Evolutionary conservation across 2,888 invertebrate species (phyloP).

Genomic region (Leptopterna dolabrata): DNA sequence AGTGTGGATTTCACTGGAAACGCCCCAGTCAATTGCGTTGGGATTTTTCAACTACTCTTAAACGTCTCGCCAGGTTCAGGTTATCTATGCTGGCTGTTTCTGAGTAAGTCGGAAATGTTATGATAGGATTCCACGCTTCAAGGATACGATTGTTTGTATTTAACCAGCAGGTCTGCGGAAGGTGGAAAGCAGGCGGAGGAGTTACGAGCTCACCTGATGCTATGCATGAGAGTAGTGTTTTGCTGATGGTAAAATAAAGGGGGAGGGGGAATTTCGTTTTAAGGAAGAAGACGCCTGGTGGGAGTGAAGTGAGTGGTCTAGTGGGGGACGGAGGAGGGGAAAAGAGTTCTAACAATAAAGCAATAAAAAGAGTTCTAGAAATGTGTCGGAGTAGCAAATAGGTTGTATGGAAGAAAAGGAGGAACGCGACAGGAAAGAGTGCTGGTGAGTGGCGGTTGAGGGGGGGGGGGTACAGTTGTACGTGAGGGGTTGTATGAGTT

Average conservation of each 20-base stretch:
- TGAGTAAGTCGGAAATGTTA: too few species aligned
- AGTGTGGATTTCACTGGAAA: too few species aligned
- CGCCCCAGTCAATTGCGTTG: too few species aligned
- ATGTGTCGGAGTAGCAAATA: conserved; percentile 55
- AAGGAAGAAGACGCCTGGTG: conserved; percentile 5
- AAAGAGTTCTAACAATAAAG: conserved; percentile 47
- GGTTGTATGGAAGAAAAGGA: conserved; percentile 33
- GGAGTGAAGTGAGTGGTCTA: not conserved
- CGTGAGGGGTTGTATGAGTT: conserved; percentile 33
- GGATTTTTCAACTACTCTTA: too few species aligned
- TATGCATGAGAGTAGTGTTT: conserved; percentile 26
- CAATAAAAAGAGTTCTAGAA: too few species aligned
- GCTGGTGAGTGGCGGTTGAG: not conserved
- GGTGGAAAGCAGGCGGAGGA: not conserved
- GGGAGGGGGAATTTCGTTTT: not conserved
- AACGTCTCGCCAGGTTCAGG: too few species aligned
- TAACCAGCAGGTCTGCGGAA: too few species aligned
- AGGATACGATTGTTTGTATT: too few species aligned
- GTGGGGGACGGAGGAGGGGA: conserved; percentile 3
- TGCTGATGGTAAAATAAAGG: not conserved
- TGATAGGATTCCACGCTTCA: too few species aligned
- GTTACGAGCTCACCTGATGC: conserved; percentile 47
- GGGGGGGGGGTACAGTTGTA: not conserved
- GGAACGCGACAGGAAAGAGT: not conserved
- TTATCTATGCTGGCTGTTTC: too few species aligned